A percentile compares a stretch with the other conserved stretches of the same genome.
These are phyloP conservation scores for Poecilia wingei DNA, from an alignment of 2,797 vertebrate genomes.

Conservation along the genomic window DNA sequence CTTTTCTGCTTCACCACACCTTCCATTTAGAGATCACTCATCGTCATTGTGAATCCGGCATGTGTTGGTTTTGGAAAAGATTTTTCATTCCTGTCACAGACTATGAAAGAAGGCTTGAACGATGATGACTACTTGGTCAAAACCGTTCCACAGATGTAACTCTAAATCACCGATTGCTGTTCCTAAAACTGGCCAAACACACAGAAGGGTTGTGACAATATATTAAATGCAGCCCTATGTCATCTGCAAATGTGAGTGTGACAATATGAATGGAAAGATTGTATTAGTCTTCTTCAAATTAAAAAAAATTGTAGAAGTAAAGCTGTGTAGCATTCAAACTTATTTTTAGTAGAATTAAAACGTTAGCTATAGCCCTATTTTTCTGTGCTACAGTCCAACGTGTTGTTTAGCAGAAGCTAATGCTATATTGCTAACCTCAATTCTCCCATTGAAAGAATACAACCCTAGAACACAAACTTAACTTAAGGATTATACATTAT, in stretches of 20 bases:
- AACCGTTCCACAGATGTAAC: background rate
- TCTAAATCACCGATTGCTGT: background rate
- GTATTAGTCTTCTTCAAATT: background rate
- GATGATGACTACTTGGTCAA: background rate
- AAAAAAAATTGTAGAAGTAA: background rate
- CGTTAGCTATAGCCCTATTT: background rate
- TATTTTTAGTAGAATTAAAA: background rate
- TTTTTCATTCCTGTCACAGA: background rate
- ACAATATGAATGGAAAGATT: background rate
- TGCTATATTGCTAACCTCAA: background rate
- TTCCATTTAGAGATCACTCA: slow-evolving; percentile 1
- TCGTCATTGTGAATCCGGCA: background rate
- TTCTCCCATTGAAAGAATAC: background rate
- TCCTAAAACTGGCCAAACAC: background rate
- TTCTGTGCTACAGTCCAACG: background rate
- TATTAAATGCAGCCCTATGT: background rate
- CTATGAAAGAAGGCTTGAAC: background rate
- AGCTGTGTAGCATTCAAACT: background rate
- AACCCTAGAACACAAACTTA: background rate
- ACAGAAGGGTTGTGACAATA: background rate
- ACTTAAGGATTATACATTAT: background rate
- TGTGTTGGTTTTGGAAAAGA: slow-evolving; percentile 10
- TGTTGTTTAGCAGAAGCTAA: background rate
- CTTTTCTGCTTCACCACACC: slow-evolving; percentile 13
- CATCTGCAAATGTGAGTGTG: background rate